Conservation (phyloP, 2,888 invertebrate species). For the Aleiodes alternator region DNA sequence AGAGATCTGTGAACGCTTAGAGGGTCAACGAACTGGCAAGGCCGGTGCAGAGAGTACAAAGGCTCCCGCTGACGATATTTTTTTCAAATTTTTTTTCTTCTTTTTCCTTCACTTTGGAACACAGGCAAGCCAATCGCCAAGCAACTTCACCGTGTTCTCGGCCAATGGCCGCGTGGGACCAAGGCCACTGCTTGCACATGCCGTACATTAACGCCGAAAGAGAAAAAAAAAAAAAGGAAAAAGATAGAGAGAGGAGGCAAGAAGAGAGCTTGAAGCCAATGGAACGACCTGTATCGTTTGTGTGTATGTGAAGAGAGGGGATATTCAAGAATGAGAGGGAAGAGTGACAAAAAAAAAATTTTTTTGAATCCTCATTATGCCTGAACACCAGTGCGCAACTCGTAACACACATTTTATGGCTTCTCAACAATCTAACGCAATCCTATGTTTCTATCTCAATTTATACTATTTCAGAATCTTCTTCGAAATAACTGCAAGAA, state of each 20-base stretch:
- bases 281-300: constrained; percentile 30
- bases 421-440: too few species aligned
- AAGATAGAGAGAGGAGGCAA: constrained; percentile 49
- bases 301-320: constrained; percentile 21
- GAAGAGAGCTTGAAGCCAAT: constrained; percentile 41
- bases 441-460: too few species aligned
- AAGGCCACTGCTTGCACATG: constrained; percentile 69
- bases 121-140: constrained; percentile 39
- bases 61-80: constrained; percentile 51
- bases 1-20: constrained; percentile 21
- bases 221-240: constrained; percentile 24
- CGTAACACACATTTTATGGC: too few species aligned
- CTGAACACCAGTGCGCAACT: too few species aligned
- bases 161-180: constrained; percentile 73
- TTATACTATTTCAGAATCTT: too few species aligned
- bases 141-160: constrained; percentile 64
- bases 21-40: constrained; percentile 73
- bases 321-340: constrained; percentile 18
- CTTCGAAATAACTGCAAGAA: too few species aligned
- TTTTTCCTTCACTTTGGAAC: constrained; percentile 28
- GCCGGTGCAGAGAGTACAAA: constrained; percentile 65
- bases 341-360: constrained; percentile 21
- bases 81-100: constrained; percentile 28
- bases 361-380: too few species aligned
- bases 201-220: constrained; percentile 43